Evolutionary conservation across 1,140 invertebrate genomes (phyloP), one percentile per base, ranked within the genome.

Genomic region (Berghia stephanieae): DNA sequence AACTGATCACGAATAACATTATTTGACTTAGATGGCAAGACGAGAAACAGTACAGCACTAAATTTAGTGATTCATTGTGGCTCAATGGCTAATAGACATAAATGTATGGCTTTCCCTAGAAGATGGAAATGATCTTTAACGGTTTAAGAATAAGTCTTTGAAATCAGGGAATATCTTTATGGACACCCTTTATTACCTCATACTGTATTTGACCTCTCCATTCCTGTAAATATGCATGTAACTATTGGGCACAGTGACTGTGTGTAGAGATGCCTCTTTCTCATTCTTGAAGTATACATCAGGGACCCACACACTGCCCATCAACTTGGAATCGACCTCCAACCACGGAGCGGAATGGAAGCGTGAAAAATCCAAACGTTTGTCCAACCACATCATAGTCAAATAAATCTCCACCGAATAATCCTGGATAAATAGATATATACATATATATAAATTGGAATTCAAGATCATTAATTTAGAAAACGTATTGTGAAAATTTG

Each of bases 261-360:
- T 81, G 77, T 91, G 90, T 72, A 91, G 89, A 46, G 83, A 79
- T 0, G 87, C 90, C 24, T 85, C 79, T 82, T 91, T 91, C 68
- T 90, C 88, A 79, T 90, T 90, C 24, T 84, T 79, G 75, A 90
- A 90, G 79, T 87, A 90, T 27, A 88, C 80, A 75, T 90, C 90
- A 1, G 90, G 90, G 40, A 86, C 84, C 90, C 90, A 90, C 8
- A 90, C 83, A 16, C 79, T 74, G 24, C 80, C 74, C 52, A 89
- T 84, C 36, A 87, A 52, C 78, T 86, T 84, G 68, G 81, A 78
- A 71, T 80, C 83, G 46, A 84, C 72, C 70, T 82, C 81, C 43
- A 84, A 69, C 68, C 76, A 78, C 40, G 72, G 52, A n/a, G 76
- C 68, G 34, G 78, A 70, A 27, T 74, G 55, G 13, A 77, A 34